Conservation (phyloP, 2,113 vertebrate genomes). For the Archilochus colubris region DNA sequence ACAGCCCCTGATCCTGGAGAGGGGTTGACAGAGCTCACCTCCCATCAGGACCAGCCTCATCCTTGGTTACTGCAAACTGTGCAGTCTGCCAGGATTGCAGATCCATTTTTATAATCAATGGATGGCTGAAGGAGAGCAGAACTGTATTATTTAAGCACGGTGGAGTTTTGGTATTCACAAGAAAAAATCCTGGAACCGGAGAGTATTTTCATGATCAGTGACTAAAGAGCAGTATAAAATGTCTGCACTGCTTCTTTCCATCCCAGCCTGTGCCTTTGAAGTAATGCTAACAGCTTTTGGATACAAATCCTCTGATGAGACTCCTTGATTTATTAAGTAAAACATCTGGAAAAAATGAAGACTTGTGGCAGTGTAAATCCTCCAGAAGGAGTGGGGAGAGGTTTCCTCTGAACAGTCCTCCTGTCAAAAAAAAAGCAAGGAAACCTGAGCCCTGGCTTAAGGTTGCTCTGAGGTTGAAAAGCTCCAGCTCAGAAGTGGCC, state of each 20-base stretch:
- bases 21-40: background rate
- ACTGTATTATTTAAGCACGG: background rate
- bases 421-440: slow-evolving; percentile 9
- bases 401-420: slow-evolving; percentile 21
- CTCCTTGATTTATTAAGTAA: slow-evolving; percentile 70
- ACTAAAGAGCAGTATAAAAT: slow-evolving; percentile 12
- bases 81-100: background rate
- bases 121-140: background rate
- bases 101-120: background rate
- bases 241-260: slow-evolving; percentile 29
- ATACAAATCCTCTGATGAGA: slow-evolving; percentile 58
- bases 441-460: slow-evolving; percentile 27
- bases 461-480: background rate
- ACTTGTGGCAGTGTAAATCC: slow-evolving; percentile 56
- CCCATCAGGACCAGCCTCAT: background rate
- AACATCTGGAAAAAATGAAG: slow-evolving; percentile 75
- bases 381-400: background rate
- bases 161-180: background rate
- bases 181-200: background rate
- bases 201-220: background rate
- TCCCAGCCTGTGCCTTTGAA: slow-evolving; percentile 57
- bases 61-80: background rate
- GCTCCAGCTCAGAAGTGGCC: background rate
- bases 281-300: slow-evolving; percentile 68
- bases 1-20: accelerated